Evolutionary conservation across 2,113 vertebrate genomes (phyloP).

Genomic region (Chitala chitala): DNA sequence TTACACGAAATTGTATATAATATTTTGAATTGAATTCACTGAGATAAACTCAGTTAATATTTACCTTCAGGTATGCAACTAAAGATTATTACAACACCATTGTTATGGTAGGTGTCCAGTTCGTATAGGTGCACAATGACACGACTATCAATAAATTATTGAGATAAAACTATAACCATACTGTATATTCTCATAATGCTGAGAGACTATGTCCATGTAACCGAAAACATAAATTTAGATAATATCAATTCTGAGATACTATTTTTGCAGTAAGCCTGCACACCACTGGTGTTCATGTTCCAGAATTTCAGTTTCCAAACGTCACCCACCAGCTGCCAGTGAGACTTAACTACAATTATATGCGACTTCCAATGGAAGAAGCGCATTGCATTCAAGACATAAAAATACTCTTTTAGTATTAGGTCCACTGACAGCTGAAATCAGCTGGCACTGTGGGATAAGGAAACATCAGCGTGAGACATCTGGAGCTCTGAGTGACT

Average conservation of each 20-base stretch:
- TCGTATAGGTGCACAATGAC: too few relatives aligned
- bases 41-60: too few relatives aligned
- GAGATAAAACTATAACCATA: too few relatives aligned
- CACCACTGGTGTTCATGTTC: background rate
- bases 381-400: background rate
- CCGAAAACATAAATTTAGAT: slow-evolving; percentile 3
- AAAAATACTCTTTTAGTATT: background rate
- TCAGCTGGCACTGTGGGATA: background rate
- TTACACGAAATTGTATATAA: too few relatives aligned
- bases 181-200: background rate
- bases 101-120: too few relatives aligned
- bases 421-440: background rate
- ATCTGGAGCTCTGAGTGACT: background rate
- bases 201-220: background rate
- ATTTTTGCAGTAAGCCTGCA: background rate
- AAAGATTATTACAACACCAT: too few relatives aligned
- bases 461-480: background rate
- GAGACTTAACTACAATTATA: background rate
- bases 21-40: too few relatives aligned
- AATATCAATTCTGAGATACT: background rate
- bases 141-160: too few relatives aligned
- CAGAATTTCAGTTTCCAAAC: background rate
- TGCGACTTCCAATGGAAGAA: background rate
- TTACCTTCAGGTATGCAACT: too few relatives aligned
- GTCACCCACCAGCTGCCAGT: background rate